Percentiles rank a stretch among this genome's conserved stretches.
These are phyloP conservation scores for Channa argus DNA, from an alignment of 2,113 vertebrate genomes.

Conservation along the genomic window DNA sequence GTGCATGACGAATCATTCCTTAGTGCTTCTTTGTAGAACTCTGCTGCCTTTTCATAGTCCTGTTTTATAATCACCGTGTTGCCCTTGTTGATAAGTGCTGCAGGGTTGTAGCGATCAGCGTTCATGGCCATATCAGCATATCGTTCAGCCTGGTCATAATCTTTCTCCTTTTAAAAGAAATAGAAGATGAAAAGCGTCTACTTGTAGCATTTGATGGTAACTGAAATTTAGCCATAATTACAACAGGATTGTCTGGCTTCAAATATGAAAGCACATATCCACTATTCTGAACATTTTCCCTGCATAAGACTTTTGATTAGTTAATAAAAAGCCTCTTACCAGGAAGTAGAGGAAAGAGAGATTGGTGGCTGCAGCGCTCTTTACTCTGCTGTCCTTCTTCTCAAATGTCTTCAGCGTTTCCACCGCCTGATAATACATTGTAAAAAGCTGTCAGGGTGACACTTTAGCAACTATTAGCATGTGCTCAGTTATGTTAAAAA, in stretches of 20 bases:
- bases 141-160: conserved; percentile 89
- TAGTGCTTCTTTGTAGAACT: conserved; percentile 96
- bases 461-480: neutral
- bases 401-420: conserved; percentile 96
- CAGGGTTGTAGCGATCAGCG: conserved; percentile 95
- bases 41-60: conserved; percentile 94
- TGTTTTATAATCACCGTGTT: conserved; percentile 91
- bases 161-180: conserved; percentile 87
- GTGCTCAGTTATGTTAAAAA: neutral
- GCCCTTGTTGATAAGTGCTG: conserved; percentile 96
- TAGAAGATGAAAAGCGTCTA: neutral
- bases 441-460: neutral
- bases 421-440: conserved; percentile 84
- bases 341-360: conserved; percentile 94
- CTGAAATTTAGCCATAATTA: neutral
- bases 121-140: conserved; percentile 96
- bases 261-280: neutral
- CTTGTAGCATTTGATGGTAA: neutral
- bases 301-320: too few species aligned
- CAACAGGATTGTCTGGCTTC: neutral
- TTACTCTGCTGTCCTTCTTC: conserved; percentile 96
- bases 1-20: conserved; percentile 97
- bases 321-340: conserved; percentile 83
- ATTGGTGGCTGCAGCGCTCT: conserved; percentile 97
- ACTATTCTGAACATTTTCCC: neutral